Evolutionary conservation across 2,888 invertebrate genomes (phyloP).

Genomic region (Heliconius aoede): DNA sequence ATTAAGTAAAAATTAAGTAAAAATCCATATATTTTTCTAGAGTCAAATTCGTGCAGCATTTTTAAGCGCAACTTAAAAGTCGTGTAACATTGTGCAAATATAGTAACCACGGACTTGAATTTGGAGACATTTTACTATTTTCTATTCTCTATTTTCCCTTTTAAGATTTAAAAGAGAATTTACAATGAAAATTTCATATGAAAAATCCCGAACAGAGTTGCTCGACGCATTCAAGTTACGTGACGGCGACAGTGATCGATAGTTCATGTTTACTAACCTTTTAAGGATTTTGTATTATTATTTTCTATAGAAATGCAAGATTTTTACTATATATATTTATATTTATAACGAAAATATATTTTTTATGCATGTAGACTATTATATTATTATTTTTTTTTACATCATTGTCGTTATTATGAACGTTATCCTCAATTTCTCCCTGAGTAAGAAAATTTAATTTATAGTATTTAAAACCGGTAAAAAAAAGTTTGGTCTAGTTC

Average conservation of each 20-base stretch:
- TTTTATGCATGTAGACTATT: background rate
- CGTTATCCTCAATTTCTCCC: too few species aligned
- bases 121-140: background rate
- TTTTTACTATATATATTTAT: background rate
- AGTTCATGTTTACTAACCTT: constrained; percentile 26
- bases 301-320: background rate
- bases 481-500: background rate
- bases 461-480: too few species aligned
- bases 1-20: too few species aligned
- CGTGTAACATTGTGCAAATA: background rate
- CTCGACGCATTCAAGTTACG: constrained; percentile 24
- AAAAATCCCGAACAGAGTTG: constrained; percentile 11
- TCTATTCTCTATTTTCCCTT: background rate
- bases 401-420: too few species aligned
- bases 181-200: constrained; percentile 23
- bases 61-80: too few species aligned
- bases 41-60: too few species aligned
- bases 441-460: too few species aligned
- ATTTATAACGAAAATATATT: background rate
- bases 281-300: constrained; percentile 24
- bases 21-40: too few species aligned
- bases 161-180: constrained; percentile 20
- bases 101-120: background rate
- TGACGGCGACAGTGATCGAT: constrained; percentile 26
- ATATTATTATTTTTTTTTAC: background rate